Conservation (phyloP, 2,113 vertebrate species). For the Apteryx mantelli region DNA sequence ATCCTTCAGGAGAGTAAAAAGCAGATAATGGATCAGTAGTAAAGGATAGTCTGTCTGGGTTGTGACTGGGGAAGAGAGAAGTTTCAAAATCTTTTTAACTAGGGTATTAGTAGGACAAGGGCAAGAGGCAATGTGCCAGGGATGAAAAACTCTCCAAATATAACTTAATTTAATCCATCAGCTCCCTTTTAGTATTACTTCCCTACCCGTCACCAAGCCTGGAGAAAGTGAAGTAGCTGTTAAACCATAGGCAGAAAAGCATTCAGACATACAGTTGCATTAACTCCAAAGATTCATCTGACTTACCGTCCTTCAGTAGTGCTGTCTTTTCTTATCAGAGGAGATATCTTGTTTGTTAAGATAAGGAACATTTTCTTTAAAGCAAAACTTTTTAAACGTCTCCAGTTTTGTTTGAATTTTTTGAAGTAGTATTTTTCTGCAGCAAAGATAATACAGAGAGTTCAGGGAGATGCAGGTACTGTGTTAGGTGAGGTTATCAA, state of each 20-base stretch:
- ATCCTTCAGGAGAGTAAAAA: conserved; percentile 10
- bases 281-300: neutral
- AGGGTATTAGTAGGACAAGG: neutral
- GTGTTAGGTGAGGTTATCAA: neutral
- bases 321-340: neutral
- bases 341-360: neutral
- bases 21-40: neutral
- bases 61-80: neutral
- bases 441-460: neutral
- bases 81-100: neutral
- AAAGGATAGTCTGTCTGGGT: neutral
- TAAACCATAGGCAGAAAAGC: neutral
- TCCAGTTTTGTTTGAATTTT: neutral
- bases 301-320: neutral
- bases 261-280: neutral
- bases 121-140: neutral
- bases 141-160: conserved; percentile 4
- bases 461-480: neutral
- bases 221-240: neutral
- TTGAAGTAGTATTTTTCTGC: neutral
- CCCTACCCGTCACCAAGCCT: neutral
- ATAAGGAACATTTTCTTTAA: neutral
- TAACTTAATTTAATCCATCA: neutral
- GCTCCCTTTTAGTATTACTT: neutral
- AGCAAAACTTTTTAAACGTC: neutral